Percentiles rank a stretch among this genome's conserved stretches.
phyloP scores from a whole-genome alignment of 2,888 invertebrate species.

The Torymus aiolomorphi region DNA sequence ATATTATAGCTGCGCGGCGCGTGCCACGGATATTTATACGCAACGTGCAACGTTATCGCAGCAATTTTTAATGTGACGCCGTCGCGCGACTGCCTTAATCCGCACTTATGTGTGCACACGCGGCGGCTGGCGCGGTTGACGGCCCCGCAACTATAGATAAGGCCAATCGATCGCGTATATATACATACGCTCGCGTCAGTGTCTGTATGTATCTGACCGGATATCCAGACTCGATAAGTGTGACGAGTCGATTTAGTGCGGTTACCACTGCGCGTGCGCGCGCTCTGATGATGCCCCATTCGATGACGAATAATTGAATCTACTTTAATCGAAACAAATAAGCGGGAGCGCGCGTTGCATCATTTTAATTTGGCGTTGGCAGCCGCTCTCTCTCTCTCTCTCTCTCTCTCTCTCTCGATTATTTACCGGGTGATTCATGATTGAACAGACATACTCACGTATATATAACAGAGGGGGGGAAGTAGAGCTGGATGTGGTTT shows the following conservation, averaged over 20 bases:
- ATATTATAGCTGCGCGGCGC: too few relatives aligned
- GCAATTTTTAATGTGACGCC: conserved; percentile 18
- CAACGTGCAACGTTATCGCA: conserved; percentile 8
- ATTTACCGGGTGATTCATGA: too few relatives aligned
- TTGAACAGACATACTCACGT: too few relatives aligned
- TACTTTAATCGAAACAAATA: neutral
- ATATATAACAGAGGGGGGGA: too few relatives aligned
- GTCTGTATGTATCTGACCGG: neutral
- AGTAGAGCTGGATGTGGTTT: neutral
- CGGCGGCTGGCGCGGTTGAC: neutral
- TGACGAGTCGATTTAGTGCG: too few relatives aligned
- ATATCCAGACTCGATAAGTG: conserved; percentile 28
- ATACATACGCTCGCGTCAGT: neutral
- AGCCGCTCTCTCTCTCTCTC: too few relatives aligned
- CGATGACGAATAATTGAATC: neutral
- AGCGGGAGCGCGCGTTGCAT: conserved; percentile 11
- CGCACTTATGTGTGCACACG: neutral
- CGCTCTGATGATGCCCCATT: too few relatives aligned
- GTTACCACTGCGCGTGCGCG: too few relatives aligned
- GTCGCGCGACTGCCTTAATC: conserved; percentile 26
- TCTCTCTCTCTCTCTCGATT: too few relatives aligned
- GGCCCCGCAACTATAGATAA: conserved; percentile 13
- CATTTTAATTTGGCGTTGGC: too few relatives aligned
- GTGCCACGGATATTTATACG: too few relatives aligned
- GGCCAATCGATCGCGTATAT: conserved; percentile 29